These are phyloP conservation scores for Amphipyra berbera DNA, from an alignment of 2,888 invertebrate genomes.

Conservation along the genomic window DNA sequence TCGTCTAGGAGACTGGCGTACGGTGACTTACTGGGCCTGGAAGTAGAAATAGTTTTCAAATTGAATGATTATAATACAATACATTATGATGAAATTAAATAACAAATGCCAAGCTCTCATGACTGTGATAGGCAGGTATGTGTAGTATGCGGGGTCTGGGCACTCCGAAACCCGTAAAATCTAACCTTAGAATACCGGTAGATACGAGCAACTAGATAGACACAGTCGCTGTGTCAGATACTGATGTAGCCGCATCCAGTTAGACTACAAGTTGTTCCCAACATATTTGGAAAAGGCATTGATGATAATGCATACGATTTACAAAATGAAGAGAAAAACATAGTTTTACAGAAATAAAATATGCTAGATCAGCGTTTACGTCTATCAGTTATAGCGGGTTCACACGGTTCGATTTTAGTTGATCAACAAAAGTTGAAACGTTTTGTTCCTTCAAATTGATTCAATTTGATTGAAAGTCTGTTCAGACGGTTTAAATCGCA, in stretches of 20 bases:
- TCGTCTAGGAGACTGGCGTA: slow-evolving; percentile 93
- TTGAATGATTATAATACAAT: not conserved
- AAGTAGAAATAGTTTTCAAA: slow-evolving; percentile 25
- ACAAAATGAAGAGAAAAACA: not conserved
- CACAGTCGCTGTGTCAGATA: slow-evolving; percentile 20
- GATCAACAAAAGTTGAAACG: no score
- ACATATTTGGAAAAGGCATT: slow-evolving; percentile 10
- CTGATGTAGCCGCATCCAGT: slow-evolving; percentile 32
- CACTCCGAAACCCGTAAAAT: slow-evolving; percentile 7
- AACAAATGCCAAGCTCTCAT: no score
- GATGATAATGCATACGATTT: slow-evolving; percentile 1
- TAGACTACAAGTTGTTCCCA: slow-evolving; percentile 24
- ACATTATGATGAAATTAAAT: no score
- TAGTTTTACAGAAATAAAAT: no score
- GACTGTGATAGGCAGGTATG: no score
- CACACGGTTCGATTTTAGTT: no score
- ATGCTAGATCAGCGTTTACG: no score
- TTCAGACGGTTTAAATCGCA: no score
- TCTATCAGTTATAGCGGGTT: no score
- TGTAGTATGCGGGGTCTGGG: not conserved
- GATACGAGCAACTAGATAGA: slow-evolving; percentile 16
- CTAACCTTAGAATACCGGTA: slow-evolving; percentile 7
- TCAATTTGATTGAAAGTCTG: no score
- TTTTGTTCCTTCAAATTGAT: no score
- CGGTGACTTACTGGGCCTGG: slow-evolving; percentile 95